These are phyloP conservation scores for Alligator mississippiensis DNA, from an alignment of 2,113 vertebrate species.

Conservation along the genomic window DNA sequence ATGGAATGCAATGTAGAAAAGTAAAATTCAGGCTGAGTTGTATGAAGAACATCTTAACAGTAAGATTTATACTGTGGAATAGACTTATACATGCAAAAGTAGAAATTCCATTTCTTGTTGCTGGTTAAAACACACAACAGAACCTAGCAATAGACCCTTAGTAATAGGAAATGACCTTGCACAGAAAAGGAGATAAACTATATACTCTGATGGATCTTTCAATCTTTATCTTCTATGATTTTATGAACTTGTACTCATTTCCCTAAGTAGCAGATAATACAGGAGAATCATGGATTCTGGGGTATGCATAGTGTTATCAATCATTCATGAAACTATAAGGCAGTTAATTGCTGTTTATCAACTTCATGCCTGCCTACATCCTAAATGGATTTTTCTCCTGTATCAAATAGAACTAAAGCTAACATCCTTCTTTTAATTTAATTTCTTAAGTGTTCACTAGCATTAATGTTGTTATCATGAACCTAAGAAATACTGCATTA, in stretches of 20 bases:
- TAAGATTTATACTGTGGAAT: neutral
- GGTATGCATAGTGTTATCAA: neutral
- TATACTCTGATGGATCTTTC: neutral
- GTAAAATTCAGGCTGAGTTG: neutral
- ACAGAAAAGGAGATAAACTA: neutral
- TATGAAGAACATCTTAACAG: neutral
- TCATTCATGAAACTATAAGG: neutral
- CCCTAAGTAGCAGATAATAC: neutral
- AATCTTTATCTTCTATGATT: neutral
- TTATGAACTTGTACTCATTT: neutral
- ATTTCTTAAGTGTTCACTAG: neutral
- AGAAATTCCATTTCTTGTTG: neutral
- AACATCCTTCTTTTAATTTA: neutral
- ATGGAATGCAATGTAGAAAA: neutral
- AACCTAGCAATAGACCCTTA: no score
- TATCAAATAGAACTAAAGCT: neutral
- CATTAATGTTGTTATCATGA: neutral
- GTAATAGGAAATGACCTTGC: neutral
- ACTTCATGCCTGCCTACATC: neutral
- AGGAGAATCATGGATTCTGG: no score
- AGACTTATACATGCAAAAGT: neutral
- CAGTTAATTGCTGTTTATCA: neutral
- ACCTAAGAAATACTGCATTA: neutral
- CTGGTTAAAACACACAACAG: neutral
- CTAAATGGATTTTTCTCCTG: neutral